These are phyloP conservation scores for Tragelaphus buxtoni DNA, from an alignment of 2,113 vertebrate genomes.

Conservation along the genomic window DNA sequence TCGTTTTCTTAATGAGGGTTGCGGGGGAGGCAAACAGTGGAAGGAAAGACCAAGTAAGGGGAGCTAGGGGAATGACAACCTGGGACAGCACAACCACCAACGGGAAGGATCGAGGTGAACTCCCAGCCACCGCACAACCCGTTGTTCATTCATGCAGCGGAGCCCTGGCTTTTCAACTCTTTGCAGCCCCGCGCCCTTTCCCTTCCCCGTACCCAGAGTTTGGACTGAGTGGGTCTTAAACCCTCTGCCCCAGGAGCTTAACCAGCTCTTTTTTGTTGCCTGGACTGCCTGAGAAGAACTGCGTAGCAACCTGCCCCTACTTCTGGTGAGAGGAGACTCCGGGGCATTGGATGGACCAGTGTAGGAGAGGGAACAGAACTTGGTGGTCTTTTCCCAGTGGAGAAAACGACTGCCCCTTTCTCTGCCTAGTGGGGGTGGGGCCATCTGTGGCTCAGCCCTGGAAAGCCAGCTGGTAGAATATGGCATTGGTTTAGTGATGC, in stretches of 20 bases:
- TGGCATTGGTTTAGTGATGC: not conserved
- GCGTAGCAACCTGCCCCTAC: not conserved
- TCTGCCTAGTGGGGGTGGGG: not conserved
- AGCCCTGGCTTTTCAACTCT: not conserved
- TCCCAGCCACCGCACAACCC: not conserved
- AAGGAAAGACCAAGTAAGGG: constrained; percentile 39
- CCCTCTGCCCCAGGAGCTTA: not conserved
- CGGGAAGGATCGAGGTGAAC: constrained; percentile 23
- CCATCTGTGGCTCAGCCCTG: not conserved
- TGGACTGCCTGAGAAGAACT: not conserved
- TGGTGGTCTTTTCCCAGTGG: not conserved
- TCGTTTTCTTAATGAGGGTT: constrained; percentile 53
- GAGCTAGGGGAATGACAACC: not conserved
- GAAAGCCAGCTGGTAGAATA: not conserved
- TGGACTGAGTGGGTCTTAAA: not conserved
- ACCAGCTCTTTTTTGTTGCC: not conserved
- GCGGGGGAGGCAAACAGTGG: constrained; percentile 47
- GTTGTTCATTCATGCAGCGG: constrained; percentile 34
- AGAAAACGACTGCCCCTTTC: not conserved
- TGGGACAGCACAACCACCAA: not conserved
- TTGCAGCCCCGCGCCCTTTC: not conserved
- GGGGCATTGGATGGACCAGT: not conserved
- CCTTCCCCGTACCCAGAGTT: not conserved
- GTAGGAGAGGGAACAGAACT: not conserved
- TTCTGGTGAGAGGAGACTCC: not conserved